phyloP scores from a whole-genome alignment of 2,113 vertebrate genomes.

The Stegastes partitus region DNA sequence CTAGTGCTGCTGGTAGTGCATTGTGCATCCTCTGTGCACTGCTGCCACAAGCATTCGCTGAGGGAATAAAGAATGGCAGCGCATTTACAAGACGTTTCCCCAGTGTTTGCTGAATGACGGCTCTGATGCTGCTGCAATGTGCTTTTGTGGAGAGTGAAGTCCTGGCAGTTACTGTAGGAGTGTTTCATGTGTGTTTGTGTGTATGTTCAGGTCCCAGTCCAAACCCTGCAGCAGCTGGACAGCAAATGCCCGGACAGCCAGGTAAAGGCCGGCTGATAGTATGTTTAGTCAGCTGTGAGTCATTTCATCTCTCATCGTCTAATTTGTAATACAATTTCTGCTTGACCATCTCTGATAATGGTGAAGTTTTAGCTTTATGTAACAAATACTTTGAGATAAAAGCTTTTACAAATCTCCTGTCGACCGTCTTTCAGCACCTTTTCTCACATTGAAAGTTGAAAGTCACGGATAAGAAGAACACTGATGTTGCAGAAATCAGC shows the following conservation, averaged over 20 bases:
- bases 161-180: neutral
- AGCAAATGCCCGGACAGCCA: constrained; percentile 80
- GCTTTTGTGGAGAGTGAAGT: neutral
- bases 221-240: constrained; percentile 70
- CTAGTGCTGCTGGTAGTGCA: neutral
- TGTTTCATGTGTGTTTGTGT: constrained; percentile 16
- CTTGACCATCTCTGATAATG: no score
- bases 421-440: no score
- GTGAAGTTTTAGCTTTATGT: no score
- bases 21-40: neutral
- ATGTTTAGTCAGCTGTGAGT: neutral
- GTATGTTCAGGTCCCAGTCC: constrained; percentile 70
- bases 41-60: constrained; percentile 14
- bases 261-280: constrained; percentile 63
- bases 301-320: no score
- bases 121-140: neutral
- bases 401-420: no score
- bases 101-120: neutral
- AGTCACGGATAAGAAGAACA: no score
- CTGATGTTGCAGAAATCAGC: no score
- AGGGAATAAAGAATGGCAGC: no score
- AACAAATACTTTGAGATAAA: no score
- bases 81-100: neutral
- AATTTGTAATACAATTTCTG: no score
- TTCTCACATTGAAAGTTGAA: no score